Evolutionary conservation across 2,888 invertebrate species (phyloP).

Genomic region (Mechanitis messenoides): DNA sequence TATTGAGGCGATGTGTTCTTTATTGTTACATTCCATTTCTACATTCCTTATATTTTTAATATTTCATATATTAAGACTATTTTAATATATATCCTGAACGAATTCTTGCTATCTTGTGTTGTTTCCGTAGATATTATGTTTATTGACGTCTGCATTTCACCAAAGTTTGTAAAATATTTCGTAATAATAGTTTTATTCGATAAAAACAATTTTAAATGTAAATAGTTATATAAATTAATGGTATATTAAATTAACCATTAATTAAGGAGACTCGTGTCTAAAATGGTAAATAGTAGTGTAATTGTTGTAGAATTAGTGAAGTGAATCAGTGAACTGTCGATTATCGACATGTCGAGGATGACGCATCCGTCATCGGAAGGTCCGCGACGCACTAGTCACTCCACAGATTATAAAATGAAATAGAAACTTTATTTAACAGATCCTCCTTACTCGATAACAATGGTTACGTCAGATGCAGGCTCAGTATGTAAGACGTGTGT

Average conservation of each 20-base stretch:
- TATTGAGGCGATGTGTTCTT: conserved; percentile 38
- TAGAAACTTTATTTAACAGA: background rate
- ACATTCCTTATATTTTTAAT: conserved; percentile 55
- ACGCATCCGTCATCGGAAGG: conserved; percentile 46
- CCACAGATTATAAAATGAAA: conserved; percentile 16
- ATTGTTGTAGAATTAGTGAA: conserved; percentile 73
- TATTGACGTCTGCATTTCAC: conserved; percentile 70
- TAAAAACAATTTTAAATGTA: conserved; percentile 73
- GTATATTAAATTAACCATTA: conserved; percentile 64
- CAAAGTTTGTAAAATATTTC: conserved; percentile 77
- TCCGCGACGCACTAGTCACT: conserved; percentile 70
- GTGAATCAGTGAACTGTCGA: conserved; percentile 57
- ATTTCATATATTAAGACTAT: conserved; percentile 35
- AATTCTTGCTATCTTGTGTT: conserved; percentile 42
- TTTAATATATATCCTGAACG: conserved; percentile 32
- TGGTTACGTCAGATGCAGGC: background rate
- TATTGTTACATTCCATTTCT: conserved; percentile 64
- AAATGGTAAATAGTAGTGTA: conserved; percentile 74
- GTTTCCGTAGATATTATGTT: conserved; percentile 54
- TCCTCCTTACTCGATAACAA: background rate
- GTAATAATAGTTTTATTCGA: conserved; percentile 72
- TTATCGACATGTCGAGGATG: conserved; percentile 36
- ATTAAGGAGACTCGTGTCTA: conserved; percentile 66
- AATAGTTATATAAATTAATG: conserved; percentile 66
- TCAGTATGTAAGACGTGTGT: conserved; percentile 17